Percentiles rank a stretch among this genome's conserved stretches.
Conservation (phyloP, 1,140 invertebrate genomes). For the Ceratina japonica region DNA sequence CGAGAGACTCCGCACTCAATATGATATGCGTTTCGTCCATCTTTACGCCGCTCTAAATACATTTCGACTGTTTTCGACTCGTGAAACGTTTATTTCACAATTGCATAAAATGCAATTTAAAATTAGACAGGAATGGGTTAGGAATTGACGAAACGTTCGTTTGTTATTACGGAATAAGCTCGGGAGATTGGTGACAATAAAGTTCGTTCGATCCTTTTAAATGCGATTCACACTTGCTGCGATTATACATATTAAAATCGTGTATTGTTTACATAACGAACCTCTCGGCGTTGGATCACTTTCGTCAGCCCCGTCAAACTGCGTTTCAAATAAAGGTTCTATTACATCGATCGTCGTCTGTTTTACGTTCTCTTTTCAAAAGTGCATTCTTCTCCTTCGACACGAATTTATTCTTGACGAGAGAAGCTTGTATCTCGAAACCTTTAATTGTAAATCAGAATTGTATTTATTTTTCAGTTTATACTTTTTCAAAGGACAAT, state of each 20-base stretch:
- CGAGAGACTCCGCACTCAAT: too few species aligned
- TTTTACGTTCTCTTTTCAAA: too few species aligned
- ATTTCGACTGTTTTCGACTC: conserved; percentile 43
- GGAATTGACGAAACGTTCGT: conserved; percentile 4
- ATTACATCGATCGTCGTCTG: neutral
- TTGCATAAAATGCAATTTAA: conserved; percentile 22
- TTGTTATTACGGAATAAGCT: conserved; percentile 1
- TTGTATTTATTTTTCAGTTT: conserved; percentile 7
- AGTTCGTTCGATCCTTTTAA: conserved; percentile 10
- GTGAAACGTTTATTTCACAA: conserved; percentile 31
- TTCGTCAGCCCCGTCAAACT: conserved; percentile 34
- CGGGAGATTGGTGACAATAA: conserved; percentile 12
- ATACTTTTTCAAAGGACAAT: conserved; percentile 67
- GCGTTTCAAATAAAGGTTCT: conserved; percentile 45
- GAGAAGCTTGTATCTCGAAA: too few species aligned
- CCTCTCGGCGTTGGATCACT: conserved; percentile 21
- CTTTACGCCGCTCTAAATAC: conserved; percentile 26
- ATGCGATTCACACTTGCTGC: neutral
- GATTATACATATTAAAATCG: conserved; percentile 20
- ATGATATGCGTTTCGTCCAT: conserved; percentile 16
- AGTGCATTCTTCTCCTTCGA: too few species aligned
- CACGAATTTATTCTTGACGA: too few species aligned
- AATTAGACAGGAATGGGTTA: conserved; percentile 27
- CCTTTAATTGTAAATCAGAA: neutral
- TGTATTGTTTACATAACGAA: conserved; percentile 44